A percentile compares a stretch with the other conserved stretches of the same genome.
These are phyloP conservation scores for Crypturellus tataupa DNA, from an alignment of 2,797 vertebrate species.

Conservation along the genomic window DNA sequence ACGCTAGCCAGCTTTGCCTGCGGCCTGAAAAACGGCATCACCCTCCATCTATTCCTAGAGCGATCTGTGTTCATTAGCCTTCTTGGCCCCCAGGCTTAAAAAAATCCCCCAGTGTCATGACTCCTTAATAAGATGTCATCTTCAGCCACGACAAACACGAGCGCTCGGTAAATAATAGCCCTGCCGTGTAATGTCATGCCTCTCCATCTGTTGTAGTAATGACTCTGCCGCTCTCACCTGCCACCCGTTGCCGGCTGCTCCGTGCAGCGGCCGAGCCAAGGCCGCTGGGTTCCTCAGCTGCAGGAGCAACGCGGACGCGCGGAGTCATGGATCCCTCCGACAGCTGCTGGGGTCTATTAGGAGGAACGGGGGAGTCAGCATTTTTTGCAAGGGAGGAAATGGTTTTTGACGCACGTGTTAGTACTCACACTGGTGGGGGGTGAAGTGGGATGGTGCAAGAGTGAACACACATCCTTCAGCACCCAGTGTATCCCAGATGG, in stretches of 20 bases:
- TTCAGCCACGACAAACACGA: constrained; percentile 75
- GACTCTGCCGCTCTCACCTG: constrained; percentile 65
- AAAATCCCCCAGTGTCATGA: constrained; percentile 72
- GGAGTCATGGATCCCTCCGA: background rate
- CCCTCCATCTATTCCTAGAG: constrained; percentile 59
- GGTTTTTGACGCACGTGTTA: background rate
- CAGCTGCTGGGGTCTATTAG: constrained; percentile 29
- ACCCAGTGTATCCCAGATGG: background rate
- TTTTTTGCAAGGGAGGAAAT: background rate
- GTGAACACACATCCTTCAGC: background rate
- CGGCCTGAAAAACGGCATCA: background rate
- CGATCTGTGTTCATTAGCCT: constrained; percentile 73
- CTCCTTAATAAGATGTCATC: constrained; percentile 80
- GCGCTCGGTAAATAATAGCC: constrained; percentile 74
- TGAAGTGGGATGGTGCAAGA: background rate
- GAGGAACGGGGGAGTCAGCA: background rate
- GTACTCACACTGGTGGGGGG: rapidly evolving
- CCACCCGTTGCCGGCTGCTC: constrained; percentile 53
- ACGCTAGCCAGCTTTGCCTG: constrained; percentile 26
- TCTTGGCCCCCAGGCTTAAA: constrained; percentile 65
- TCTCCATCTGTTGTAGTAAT: constrained; percentile 76
- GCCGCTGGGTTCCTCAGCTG: background rate
- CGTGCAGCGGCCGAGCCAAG: background rate
- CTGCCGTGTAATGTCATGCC: constrained; percentile 66
- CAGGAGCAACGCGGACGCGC: background rate